Evolutionary conservation across 53 echinoderm and acorn worm species (phyloP).

Genomic region (Antedon mediterranea): DNA sequence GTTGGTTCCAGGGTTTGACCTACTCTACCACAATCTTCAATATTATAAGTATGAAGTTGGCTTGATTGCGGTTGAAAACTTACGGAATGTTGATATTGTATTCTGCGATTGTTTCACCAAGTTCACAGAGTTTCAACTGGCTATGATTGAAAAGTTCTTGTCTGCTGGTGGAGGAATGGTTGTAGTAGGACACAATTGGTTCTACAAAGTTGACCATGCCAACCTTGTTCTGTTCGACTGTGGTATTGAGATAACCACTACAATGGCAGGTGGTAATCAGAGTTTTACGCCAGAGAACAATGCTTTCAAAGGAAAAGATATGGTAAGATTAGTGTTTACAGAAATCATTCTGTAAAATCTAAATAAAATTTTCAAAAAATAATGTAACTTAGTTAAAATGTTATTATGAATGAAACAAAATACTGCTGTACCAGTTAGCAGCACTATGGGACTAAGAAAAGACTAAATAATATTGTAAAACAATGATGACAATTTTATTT

Average conservation of each 20-base stretch:
- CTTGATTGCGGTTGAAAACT: neutral
- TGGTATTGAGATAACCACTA: neutral
- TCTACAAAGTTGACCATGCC: neutral
- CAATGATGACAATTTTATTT: too few species aligned
- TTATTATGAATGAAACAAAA: too few species aligned
- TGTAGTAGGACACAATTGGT: neutral
- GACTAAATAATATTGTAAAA: too few species aligned
- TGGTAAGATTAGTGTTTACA: too few species aligned
- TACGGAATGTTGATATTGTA: neutral
- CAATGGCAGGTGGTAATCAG: neutral
- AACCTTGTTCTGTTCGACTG: neutral
- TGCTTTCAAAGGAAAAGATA: neutral
- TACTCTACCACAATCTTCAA: neutral
- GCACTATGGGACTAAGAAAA: too few species aligned
- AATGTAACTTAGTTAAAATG: too few species aligned
- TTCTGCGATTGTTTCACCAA: neutral
- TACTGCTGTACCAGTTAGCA: too few species aligned
- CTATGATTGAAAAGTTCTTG: neutral
- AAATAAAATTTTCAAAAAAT: too few species aligned
- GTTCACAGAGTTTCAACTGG: neutral
- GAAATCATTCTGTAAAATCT: too few species aligned
- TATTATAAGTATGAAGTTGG: neutral
- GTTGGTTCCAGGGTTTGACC: neutral
- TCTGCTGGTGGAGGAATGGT: neutral
- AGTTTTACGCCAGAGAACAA: neutral